A percentile compares a stretch with the other conserved stretches of the same genome.
Evolutionary conservation across 1,140 invertebrate species (phyloP).

Genomic region (Hydropsyche tenuis): DNA sequence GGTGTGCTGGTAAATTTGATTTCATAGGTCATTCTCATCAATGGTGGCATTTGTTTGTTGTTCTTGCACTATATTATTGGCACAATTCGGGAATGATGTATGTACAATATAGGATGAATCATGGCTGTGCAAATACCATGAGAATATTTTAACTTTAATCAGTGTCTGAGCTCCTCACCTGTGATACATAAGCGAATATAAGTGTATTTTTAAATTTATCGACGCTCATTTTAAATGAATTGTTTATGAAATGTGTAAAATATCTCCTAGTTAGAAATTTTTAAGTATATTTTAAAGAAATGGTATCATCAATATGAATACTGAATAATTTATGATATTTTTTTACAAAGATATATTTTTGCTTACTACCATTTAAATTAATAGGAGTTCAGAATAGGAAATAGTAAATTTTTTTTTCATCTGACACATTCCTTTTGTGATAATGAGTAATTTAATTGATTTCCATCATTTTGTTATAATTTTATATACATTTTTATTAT

Average conservation of each 20-base stretch:
- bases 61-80: constrained; percentile 92
- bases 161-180: constrained; percentile 41
- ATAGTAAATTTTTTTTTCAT: constrained; percentile 3
- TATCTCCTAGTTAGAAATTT: no score
- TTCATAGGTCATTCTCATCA: constrained; percentile 94
- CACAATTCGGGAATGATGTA: constrained; percentile 91
- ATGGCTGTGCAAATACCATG: constrained; percentile 73
- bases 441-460: not conserved
- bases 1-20: constrained; percentile 82
- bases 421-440: not conserved
- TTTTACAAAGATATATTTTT: no score
- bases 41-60: constrained; percentile 92
- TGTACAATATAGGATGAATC: constrained; percentile 82
- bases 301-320: no score
- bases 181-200: constrained; percentile 36
- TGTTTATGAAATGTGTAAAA: no score
- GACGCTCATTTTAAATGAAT: no score
- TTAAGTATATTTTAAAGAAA: no score
- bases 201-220: no score
- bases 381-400: not conserved
- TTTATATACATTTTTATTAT: no score
- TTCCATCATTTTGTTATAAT: no score
- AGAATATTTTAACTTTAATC: constrained; percentile 50
- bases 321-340: no score
- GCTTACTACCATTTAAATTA: no score